phyloP scores from a whole-genome alignment of 2,113 vertebrate genomes.

The Bettongia penicillata region DNA sequence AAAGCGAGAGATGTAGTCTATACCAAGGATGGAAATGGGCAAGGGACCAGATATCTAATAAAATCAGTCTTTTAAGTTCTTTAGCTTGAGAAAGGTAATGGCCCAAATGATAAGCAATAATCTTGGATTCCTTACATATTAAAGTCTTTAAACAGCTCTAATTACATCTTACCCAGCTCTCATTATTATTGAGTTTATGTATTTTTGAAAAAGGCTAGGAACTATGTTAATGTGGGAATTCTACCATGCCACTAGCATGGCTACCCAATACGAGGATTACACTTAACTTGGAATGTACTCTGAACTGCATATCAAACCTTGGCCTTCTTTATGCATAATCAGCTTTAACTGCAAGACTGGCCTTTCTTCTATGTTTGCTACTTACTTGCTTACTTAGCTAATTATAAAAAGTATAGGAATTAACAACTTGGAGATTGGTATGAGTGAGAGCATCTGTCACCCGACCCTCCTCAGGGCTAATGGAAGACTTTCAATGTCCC shows the following conservation, averaged over 20 bases:
- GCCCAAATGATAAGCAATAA: not conserved
- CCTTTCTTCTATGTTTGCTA: not conserved
- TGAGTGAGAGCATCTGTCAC: not conserved
- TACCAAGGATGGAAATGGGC: not conserved
- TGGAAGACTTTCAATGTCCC: not conserved
- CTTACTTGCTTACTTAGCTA: not conserved
- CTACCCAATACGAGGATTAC: not conserved
- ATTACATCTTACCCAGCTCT: not conserved
- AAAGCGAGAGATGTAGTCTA: constrained; percentile 60
- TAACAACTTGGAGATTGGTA: not conserved
- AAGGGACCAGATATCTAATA: not conserved
- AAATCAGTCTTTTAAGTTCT: constrained; percentile 1
- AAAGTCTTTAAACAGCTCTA: not conserved
- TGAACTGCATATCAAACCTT: not conserved
- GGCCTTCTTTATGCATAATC: not conserved
- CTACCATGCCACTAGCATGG: not conserved
- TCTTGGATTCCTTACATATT: not conserved
- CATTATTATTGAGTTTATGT: not conserved
- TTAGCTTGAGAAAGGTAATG: not conserved
- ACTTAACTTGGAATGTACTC: not conserved
- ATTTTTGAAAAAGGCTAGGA: not conserved
- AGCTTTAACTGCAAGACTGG: not conserved
- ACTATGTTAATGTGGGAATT: not conserved
- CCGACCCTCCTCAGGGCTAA: not conserved
- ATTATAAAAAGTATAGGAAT: not conserved